These are phyloP conservation scores for Varanus komodoensis DNA, from an alignment of 2,113 vertebrate species.

Conservation along the genomic window DNA sequence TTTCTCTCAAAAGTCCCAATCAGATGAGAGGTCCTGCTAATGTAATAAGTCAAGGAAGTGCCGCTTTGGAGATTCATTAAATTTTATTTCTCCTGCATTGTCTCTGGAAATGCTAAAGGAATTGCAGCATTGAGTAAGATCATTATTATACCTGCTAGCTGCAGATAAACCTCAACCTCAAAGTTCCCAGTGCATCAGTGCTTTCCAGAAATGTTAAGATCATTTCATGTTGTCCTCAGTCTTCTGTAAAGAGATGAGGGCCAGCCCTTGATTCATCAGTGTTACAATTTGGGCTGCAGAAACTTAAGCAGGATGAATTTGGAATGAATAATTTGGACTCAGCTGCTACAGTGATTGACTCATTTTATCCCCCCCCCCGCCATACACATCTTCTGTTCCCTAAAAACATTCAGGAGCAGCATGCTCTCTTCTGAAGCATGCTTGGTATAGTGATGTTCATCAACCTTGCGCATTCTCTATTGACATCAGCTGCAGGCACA, in stretches of 20 bases:
- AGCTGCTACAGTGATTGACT: background rate
- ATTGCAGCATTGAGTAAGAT: background rate
- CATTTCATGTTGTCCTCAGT: background rate
- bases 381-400: no score
- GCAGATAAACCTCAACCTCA: background rate
- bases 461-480: background rate
- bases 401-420: background rate
- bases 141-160: constrained; percentile 35
- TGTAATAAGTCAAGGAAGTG: constrained; percentile 64
- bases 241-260: background rate
- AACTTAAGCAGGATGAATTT: background rate
- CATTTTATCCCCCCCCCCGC: fast-evolving
- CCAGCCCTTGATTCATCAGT: background rate
- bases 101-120: constrained; percentile 53
- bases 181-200: constrained; percentile 32
- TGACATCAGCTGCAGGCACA: background rate
- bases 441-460: background rate
- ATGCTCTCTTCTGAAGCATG: background rate
- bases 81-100: constrained; percentile 59
- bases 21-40: constrained; percentile 65
- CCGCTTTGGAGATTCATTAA: constrained; percentile 66
- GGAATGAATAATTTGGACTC: background rate
- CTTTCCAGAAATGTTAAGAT: constrained; percentile 11
- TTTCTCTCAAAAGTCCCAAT: constrained; percentile 71
- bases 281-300: background rate